Conservation (phyloP, 2,797 vertebrate genomes). For the Spea hammondii region DNA sequence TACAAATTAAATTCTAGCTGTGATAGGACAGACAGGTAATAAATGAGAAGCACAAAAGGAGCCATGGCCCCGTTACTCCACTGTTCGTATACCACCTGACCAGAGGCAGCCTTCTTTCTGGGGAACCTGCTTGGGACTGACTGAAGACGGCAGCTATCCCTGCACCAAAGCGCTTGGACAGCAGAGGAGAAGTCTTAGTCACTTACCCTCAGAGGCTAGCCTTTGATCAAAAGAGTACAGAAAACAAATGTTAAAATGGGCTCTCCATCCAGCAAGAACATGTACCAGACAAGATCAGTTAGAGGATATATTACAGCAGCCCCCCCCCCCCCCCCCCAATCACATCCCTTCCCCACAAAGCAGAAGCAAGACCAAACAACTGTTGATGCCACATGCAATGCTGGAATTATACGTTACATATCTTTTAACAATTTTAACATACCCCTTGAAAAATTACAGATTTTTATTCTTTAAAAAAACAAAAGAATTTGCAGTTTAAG, state of each 20-base stretch:
- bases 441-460: too few relatives aligned
- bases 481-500: too few relatives aligned
- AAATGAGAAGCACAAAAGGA: slow-evolving; percentile 66
- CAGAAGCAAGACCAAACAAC: neutral
- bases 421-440: too few relatives aligned
- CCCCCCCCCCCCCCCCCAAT: neutral
- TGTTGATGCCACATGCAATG: too few relatives aligned
- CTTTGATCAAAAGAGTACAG: slow-evolving; percentile 85
- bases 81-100: slow-evolving; percentile 75
- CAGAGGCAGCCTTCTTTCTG: slow-evolving; percentile 78
- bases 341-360: neutral
- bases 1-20: slow-evolving; percentile 6
- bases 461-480: too few relatives aligned
- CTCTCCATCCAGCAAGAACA: slow-evolving; percentile 70
- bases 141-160: slow-evolving; percentile 81
- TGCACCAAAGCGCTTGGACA: slow-evolving; percentile 79
- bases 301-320: slow-evolving; percentile 65
- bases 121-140: slow-evolving; percentile 78
- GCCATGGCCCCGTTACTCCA: slow-evolving; percentile 74
- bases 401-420: too few relatives aligned
- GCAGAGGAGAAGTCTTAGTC: slow-evolving; percentile 84
- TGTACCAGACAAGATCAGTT: slow-evolving; percentile 78
- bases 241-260: slow-evolving; percentile 82
- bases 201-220: slow-evolving; percentile 86
- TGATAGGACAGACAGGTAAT: slow-evolving; percentile 20